A percentile compares a stretch with the other conserved stretches of the same genome.
phyloP scores from a whole-genome alignment of 2,113 vertebrate species.

The Sula dactylatra region DNA sequence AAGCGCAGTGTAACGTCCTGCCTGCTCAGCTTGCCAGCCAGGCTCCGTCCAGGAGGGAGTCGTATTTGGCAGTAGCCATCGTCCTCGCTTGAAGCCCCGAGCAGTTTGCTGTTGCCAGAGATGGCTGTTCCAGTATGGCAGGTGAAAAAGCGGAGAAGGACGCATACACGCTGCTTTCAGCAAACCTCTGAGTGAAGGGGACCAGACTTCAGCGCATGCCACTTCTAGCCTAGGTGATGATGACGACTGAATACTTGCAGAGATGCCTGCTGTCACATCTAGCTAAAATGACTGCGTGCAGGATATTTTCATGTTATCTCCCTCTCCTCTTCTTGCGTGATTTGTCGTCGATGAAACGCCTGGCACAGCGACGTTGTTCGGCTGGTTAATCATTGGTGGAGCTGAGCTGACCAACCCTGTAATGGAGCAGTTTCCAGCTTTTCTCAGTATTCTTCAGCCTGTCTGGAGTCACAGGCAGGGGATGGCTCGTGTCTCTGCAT shows the following conservation, averaged over 20 bases:
- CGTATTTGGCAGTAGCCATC: accelerated
- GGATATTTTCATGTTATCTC: background rate
- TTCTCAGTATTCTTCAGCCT: background rate
- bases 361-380: accelerated
- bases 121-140: background rate
- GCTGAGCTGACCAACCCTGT: background rate
- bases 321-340: background rate
- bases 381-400: background rate
- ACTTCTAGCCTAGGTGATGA: background rate
- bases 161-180: accelerated
- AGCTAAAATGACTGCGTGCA: background rate
- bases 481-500: background rate
- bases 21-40: accelerated
- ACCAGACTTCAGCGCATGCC: accelerated
- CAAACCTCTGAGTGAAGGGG: background rate
- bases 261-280: background rate
- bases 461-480: background rate
- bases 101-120: background rate
- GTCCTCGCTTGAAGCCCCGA: background rate
- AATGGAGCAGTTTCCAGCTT: background rate
- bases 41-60: background rate
- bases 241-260: accelerated
- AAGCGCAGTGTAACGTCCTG: accelerated
- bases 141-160: background rate
- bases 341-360: background rate